Percentiles rank a stretch among this genome's conserved stretches.
Evolutionary conservation across 2,113 vertebrate genomes (phyloP).

Genomic region (cattle (Bos taurus)): DNA sequence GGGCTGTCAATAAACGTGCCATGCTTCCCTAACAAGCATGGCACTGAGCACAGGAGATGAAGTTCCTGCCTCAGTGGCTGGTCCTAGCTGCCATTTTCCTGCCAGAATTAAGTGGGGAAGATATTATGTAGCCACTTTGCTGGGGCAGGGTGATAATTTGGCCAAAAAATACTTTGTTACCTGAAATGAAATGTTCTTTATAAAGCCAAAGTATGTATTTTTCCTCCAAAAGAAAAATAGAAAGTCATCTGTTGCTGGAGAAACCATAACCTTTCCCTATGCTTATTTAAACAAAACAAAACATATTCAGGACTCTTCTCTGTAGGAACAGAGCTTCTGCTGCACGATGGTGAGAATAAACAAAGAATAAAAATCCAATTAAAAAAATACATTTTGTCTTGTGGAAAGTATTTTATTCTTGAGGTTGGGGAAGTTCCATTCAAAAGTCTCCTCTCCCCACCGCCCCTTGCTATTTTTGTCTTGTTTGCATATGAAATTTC

Average conservation of each 20-base stretch:
- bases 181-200: constrained; percentile 50
- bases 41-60: background rate
- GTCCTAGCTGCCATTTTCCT: background rate
- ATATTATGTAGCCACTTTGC: constrained; percentile 24
- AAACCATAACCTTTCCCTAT: constrained; percentile 68
- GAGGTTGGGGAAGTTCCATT: background rate
- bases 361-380: constrained; percentile 9
- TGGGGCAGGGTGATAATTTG: constrained; percentile 55
- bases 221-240: constrained; percentile 33
- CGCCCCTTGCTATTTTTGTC: background rate
- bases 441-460: background rate
- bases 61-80: background rate
- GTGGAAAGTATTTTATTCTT: constrained; percentile 55
- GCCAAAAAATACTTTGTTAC: constrained; percentile 51
- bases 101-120: background rate
- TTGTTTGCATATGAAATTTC: background rate
- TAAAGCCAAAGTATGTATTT: constrained; percentile 31
- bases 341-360: constrained; percentile 52
- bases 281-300: constrained; percentile 45
- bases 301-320: constrained; percentile 45
- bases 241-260: constrained; percentile 74
- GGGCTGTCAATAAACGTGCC: background rate
- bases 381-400: background rate
- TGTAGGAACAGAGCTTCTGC: constrained; percentile 28
- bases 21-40: background rate